These are phyloP conservation scores for Poecilia wingei DNA, from an alignment of 2,797 vertebrate species.

Conservation along the genomic window DNA sequence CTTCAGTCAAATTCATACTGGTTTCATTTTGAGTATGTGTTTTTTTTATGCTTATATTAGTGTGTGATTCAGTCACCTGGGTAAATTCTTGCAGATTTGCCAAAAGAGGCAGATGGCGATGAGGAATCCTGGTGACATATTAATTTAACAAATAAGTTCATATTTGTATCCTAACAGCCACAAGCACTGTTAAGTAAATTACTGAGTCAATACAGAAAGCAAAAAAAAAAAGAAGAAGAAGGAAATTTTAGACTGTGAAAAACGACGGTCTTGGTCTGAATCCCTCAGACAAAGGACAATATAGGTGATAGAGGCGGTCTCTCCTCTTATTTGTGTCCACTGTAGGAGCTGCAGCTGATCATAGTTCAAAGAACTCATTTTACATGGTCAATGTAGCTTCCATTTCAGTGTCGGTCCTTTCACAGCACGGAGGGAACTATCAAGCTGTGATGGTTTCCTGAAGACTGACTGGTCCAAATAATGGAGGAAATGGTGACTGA, in stretches of 20 bases:
- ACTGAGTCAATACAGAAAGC: not conserved
- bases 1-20: slow-evolving; percentile 18
- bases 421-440: slow-evolving; percentile 3
- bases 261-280: not conserved
- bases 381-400: slow-evolving; percentile 1
- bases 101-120: not conserved
- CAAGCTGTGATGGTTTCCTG: slow-evolving; percentile 1
- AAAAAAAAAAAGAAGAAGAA: not conserved
- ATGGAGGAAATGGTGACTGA: not conserved
- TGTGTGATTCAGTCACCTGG: not conserved
- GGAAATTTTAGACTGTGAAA: not conserved
- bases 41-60: not conserved
- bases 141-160: not conserved
- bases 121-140: not conserved
- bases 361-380: slow-evolving; percentile 16
- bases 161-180: not conserved
- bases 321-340: slow-evolving; percentile 5
- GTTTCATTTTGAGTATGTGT: slow-evolving; percentile 6
- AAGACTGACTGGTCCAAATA: not conserved
- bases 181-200: not conserved
- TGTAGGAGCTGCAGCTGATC: not conserved
- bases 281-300: not conserved
- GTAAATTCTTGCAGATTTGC: not conserved
- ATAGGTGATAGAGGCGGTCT: not conserved
- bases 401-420: slow-evolving; percentile 6